phyloP scores from a whole-genome alignment of 2,888 invertebrate species.

The Erannis defoliaria region DNA sequence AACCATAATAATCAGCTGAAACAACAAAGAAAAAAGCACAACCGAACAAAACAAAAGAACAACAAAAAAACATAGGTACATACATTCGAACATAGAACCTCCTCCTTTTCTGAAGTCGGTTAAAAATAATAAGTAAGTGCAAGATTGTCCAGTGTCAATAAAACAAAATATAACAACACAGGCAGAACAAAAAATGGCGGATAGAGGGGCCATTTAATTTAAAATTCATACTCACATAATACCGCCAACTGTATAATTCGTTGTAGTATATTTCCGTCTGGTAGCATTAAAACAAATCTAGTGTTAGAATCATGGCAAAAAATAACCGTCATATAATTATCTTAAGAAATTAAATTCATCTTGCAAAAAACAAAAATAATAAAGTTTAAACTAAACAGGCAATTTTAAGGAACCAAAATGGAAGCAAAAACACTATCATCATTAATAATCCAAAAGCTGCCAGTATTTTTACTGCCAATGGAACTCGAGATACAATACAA shows the following conservation, averaged over 20 bases:
- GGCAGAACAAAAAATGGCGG: conserved; percentile 17
- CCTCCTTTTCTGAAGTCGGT: too few relatives aligned
- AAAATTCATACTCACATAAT: conserved; percentile 75
- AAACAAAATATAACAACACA: background rate
- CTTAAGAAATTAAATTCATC: background rate
- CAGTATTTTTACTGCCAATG: background rate
- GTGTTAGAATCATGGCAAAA: conserved; percentile 27
- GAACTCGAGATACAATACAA: background rate
- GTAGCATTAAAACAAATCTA: conserved; percentile 67
- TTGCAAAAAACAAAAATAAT: background rate
- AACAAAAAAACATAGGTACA: background rate
- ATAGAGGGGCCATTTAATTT: background rate
- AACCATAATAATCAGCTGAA: background rate
- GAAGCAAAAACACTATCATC: background rate
- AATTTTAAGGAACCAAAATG: background rate
- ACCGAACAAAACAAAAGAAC: background rate
- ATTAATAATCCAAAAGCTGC: background rate
- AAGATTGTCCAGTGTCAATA: background rate
- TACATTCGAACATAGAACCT: too few relatives aligned
- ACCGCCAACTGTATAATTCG: conserved; percentile 82
- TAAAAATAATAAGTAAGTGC: background rate
- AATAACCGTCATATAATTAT: background rate
- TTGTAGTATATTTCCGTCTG: conserved; percentile 83
- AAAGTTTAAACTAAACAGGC: too few relatives aligned
- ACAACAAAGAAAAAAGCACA: background rate